Percentiles rank a stretch among this genome's conserved stretches.
phyloP scores from a whole-genome alignment of 2,888 invertebrate species.

The Steinernema carpocapsae region DNA sequence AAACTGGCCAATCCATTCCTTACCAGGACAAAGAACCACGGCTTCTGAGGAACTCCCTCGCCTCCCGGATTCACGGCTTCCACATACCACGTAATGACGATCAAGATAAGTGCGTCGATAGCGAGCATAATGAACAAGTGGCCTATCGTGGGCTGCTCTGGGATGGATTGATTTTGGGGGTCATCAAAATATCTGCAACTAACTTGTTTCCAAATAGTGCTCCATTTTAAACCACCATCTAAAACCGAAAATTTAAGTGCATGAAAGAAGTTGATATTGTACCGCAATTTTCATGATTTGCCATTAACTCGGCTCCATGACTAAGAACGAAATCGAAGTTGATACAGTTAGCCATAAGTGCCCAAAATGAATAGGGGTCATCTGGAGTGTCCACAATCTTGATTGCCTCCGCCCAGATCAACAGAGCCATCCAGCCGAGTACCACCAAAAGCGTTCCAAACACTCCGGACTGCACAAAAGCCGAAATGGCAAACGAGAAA shows the following conservation, averaged over 20 bases:
- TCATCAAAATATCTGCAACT: no score
- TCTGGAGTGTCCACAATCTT: conserved; percentile 33
- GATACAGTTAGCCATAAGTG: conserved; percentile 50
- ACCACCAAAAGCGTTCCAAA: conserved; percentile 59
- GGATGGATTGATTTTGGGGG: no score
- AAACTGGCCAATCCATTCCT: conserved; percentile 49
- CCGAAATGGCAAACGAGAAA: conserved; percentile 60
- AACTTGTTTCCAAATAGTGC: conserved; percentile 44
- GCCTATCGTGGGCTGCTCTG: conserved; percentile 56
- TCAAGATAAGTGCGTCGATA: conserved; percentile 74
- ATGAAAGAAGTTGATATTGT: background rate
- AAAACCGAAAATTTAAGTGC: conserved; percentile 6
- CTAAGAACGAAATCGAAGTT: conserved; percentile 54
- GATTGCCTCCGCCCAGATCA: conserved; percentile 49
- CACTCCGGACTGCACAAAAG: conserved; percentile 61
- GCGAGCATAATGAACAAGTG: conserved; percentile 54
- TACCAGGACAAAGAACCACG: conserved; percentile 81
- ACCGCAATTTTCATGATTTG: conserved; percentile 54
- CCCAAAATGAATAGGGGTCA: conserved; percentile 44
- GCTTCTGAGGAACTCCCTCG: conserved; percentile 79
- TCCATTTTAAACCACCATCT: conserved; percentile 59
- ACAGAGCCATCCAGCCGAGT: conserved; percentile 57
- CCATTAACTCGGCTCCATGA: conserved; percentile 47
- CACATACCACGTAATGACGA: conserved; percentile 81
- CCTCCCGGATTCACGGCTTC: conserved; percentile 86